A percentile compares a stretch with the other conserved stretches of the same genome.
Evolutionary conservation across 1,140 invertebrate species (phyloP).

Genomic region (Nephotettix cincticeps): DNA sequence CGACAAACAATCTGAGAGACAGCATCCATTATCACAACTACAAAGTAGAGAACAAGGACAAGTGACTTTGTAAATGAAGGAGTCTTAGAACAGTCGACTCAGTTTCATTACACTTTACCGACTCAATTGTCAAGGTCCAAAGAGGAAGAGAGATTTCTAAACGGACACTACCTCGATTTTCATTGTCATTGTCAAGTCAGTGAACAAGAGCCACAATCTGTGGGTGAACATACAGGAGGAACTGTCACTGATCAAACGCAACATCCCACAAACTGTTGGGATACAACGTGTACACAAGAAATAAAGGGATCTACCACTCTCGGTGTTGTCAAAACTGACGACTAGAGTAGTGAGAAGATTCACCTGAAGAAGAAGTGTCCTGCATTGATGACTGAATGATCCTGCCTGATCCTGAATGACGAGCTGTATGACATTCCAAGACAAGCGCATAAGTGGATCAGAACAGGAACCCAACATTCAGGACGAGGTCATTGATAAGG

Average conservation of each 20-base stretch:
- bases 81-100: no score
- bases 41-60: no score
- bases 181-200: conserved; percentile 13
- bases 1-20: no score
- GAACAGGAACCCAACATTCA: no score
- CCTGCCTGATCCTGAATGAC: no score
- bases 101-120: conserved; percentile 1
- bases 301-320: not conserved
- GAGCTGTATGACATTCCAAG: conserved; percentile 3
- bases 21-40: no score
- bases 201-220: conserved; percentile 14
- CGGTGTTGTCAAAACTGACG: not conserved
- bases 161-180: not conserved
- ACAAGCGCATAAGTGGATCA: no score
- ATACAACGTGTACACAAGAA: not conserved
- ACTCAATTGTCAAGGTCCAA: not conserved
- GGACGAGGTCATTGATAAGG: no score
- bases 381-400: not conserved
- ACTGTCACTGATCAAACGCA: not conserved
- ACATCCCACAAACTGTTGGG: not conserved
- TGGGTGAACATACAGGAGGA: conserved; percentile 16
- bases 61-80: no score
- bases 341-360: not conserved
- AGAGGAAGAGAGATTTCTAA: not conserved
- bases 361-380: conserved; percentile 15